Evolutionary conservation across 2,797 vertebrate species (phyloP).

Genomic region (Lutjanus argentimaculatus): DNA sequence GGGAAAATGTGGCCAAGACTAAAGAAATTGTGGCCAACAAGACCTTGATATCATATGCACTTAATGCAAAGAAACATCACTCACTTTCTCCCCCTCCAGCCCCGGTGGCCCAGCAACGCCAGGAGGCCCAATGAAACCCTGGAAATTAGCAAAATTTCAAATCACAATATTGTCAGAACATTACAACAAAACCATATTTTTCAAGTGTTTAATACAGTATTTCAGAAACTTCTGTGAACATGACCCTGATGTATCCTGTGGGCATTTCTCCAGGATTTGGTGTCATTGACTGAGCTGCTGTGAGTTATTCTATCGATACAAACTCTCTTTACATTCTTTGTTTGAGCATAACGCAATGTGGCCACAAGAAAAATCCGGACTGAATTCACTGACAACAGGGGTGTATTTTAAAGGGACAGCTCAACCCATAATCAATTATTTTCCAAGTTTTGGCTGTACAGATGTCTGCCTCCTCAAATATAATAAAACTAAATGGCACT

Average conservation of each 20-base stretch:
- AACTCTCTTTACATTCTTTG: background rate
- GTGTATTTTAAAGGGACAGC: too few species aligned
- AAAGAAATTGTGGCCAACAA: background rate
- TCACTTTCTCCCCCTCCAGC: slow-evolving; percentile 93
- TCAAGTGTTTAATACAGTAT: background rate
- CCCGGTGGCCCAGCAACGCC: slow-evolving; percentile 92
- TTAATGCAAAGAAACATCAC: slow-evolving; percentile 59
- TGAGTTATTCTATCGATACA: background rate
- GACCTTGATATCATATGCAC: background rate
- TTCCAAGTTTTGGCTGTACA: too few species aligned
- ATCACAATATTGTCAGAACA: background rate
- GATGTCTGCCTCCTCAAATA: too few species aligned
- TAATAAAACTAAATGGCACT: too few species aligned
- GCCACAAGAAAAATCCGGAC: too few species aligned
- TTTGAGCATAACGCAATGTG: background rate
- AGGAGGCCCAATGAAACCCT: slow-evolving; percentile 97
- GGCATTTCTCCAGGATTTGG: background rate
- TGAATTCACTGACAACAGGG: too few species aligned
- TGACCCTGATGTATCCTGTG: background rate
- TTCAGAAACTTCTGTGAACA: background rate
- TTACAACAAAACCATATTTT: background rate
- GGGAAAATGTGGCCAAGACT: too few species aligned
- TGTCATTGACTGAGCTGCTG: background rate
- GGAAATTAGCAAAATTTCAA: slow-evolving; percentile 49
- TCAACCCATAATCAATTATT: too few species aligned